Percentiles rank a stretch among this genome's conserved stretches.
These are phyloP conservation scores for Erannis defoliaria DNA, from an alignment of 2,888 invertebrate genomes.

Conservation along the genomic window DNA sequence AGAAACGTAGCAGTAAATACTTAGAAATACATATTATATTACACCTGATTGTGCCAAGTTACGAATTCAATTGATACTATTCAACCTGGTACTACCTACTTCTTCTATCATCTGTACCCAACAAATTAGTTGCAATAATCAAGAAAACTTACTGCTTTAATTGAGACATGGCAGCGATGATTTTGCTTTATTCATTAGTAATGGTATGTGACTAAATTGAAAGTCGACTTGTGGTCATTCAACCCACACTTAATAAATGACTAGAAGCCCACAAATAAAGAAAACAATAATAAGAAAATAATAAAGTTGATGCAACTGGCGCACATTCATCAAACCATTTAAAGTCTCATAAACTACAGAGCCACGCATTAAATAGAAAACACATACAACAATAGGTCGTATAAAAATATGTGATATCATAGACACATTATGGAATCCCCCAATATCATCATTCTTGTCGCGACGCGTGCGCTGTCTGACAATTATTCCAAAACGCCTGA, in stretches of 20 bases:
- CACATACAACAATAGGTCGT: constrained; percentile 2
- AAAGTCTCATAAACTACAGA: constrained; percentile 7
- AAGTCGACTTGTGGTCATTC: too few relatives aligned
- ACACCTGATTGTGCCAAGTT: neutral
- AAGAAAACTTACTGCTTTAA: too few relatives aligned
- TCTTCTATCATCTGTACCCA: too few relatives aligned
- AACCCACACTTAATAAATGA: too few relatives aligned
- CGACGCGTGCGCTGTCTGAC: constrained; percentile 51
- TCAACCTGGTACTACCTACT: too few relatives aligned
- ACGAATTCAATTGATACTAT: neutral
- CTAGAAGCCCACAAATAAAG: neutral
- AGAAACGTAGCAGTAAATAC: neutral
- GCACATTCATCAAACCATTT: constrained; percentile 5
- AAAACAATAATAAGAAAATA: neutral
- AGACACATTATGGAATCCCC: constrained; percentile 46
- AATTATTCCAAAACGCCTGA: constrained; percentile 58
- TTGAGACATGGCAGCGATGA: too few relatives aligned
- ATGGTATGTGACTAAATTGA: too few relatives aligned
- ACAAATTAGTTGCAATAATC: too few relatives aligned
- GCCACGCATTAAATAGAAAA: constrained; percentile 6
- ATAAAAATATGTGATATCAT: constrained; percentile 34
- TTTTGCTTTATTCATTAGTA: too few relatives aligned
- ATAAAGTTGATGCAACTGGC: neutral
- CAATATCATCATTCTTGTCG: constrained; percentile 46
- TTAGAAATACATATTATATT: neutral